phyloP scores from a whole-genome alignment of 2,888 invertebrate species.

The Teleogryllus oceanicus region DNA sequence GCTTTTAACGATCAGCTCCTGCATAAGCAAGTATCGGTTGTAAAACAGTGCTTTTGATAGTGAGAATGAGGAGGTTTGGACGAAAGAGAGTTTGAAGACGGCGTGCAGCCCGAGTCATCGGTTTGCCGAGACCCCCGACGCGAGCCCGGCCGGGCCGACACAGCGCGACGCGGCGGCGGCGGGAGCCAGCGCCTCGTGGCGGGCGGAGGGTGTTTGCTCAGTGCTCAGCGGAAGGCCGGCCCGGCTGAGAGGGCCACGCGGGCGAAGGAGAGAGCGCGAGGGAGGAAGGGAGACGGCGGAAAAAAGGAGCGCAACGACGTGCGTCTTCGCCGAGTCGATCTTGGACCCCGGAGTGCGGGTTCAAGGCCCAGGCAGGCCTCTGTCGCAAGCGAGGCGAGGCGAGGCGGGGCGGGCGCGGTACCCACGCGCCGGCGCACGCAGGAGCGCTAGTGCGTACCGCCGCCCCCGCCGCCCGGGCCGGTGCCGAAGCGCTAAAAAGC shows the following conservation, averaged over 20 bases:
- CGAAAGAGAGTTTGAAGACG: no score
- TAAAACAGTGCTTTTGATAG: no score
- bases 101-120: no score
- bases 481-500: no score
- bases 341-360: constrained; percentile 8
- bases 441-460: background rate
- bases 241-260: background rate
- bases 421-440: background rate
- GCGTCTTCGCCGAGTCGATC: no score
- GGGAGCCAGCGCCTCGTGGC: background rate
- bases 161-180: background rate
- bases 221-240: background rate
- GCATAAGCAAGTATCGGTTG: no score
- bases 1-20: no score
- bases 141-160: background rate
- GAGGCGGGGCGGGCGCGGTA: background rate
- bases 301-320: no score
- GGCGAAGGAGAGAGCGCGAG: background rate
- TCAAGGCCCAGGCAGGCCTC: background rate
- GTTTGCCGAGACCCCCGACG: background rate
- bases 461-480: background rate
- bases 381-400: background rate
- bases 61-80: no score
- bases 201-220: background rate
- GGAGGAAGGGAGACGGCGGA: background rate